phyloP scores from a whole-genome alignment of 2,113 vertebrate genomes.

The Hydropotes inermis region DNA sequence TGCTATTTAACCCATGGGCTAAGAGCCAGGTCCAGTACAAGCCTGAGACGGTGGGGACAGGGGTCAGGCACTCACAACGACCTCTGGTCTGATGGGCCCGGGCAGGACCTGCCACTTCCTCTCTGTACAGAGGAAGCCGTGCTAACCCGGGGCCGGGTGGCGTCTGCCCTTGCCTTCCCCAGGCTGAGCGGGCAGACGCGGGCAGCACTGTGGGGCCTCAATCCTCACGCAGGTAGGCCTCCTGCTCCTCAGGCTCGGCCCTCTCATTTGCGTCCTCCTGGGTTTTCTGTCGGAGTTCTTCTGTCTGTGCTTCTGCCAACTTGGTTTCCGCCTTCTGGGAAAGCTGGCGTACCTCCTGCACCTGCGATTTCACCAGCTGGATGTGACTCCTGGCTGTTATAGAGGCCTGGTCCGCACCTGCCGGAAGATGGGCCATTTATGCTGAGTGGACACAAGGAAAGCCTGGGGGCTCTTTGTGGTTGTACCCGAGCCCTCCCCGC shows the following conservation, averaged over 20 bases:
- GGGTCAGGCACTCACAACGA: background rate
- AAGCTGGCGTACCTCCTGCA: slow-evolving; percentile 87
- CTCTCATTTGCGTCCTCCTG: slow-evolving; percentile 64
- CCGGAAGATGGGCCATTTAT: background rate
- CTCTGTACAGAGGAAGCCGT: background rate
- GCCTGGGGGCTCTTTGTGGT: background rate
- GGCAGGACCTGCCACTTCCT: background rate
- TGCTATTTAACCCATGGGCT: background rate
- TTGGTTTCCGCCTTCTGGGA: slow-evolving; percentile 89
- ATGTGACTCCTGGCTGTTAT: slow-evolving; percentile 86
- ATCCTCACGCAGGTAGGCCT: slow-evolving; percentile 86
- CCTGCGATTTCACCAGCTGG: slow-evolving; percentile 87
- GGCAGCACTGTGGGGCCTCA: slow-evolving; percentile 57
- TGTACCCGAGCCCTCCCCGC: background rate
- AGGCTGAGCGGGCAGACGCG: background rate
- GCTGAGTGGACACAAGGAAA: background rate
- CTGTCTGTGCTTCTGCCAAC: slow-evolving; percentile 89
- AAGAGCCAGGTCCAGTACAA: background rate
- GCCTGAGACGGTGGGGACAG: background rate
- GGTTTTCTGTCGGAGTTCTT: slow-evolving; percentile 80
- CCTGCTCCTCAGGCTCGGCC: slow-evolving; percentile 65
- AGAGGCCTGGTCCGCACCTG: slow-evolving; percentile 93
- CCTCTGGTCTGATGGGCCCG: background rate
- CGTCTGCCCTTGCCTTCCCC: background rate
- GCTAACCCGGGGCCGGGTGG: background rate